phyloP scores from a whole-genome alignment of 2,113 vertebrate species.

The Taxidea taxus region DNA sequence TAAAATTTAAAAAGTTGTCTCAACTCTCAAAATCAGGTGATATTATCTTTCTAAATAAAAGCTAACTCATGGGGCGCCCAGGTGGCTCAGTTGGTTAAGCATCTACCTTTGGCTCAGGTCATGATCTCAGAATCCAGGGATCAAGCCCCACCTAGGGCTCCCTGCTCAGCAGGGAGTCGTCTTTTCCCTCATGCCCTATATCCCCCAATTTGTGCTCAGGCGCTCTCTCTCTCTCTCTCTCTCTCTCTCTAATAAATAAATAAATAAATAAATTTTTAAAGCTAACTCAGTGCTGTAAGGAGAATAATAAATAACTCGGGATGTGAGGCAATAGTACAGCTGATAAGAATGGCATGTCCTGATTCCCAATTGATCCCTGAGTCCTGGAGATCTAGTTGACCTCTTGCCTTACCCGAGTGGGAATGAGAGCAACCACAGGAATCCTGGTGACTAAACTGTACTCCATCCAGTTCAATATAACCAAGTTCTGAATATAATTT shows the following conservation, averaged over 20 bases:
- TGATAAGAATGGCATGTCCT: rapidly evolving
- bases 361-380: neutral
- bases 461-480: neutral
- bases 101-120: neutral
- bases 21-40: neutral
- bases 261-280: neutral
- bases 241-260: neutral
- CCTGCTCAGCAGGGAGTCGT: neutral
- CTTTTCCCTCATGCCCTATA: neutral
- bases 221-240: no score
- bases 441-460: rapidly evolving
- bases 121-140: neutral
- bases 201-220: neutral
- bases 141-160: neutral
- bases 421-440: neutral
- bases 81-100: neutral
- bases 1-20: neutral
- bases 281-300: neutral
- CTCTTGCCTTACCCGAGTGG: no score
- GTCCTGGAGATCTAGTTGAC: neutral
- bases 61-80: neutral
- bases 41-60: neutral
- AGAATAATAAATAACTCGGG: neutral
- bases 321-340: no score
- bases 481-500: neutral